These are phyloP conservation scores for Idaea aversata DNA, from an alignment of 2,888 invertebrate genomes.

Conservation along the genomic window DNA sequence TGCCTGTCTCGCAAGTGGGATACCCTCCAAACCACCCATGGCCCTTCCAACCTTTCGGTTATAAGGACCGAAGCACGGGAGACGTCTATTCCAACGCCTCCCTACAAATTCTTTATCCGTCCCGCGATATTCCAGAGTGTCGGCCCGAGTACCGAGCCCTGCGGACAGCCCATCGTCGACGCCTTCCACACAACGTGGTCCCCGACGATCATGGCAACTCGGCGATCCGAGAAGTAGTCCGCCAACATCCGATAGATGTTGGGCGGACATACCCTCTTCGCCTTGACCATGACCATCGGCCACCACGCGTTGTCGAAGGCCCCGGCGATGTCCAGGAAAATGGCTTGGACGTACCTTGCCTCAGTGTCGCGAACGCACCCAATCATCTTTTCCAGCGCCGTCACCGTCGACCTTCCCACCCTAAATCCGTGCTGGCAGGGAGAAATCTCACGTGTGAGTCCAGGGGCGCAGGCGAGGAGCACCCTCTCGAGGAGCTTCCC, in stretches of 20 bases:
- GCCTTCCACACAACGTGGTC: conserved; percentile 3
- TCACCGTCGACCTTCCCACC: not conserved
- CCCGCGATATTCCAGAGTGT: not conserved
- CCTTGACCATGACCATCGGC: conserved; percentile 3
- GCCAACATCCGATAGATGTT: conserved; percentile 5
- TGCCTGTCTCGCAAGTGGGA: conserved; percentile 8
- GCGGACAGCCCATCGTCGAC: conserved; percentile 6
- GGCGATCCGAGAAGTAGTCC: conserved; percentile 3
- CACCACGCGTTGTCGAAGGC: conserved; percentile 7
- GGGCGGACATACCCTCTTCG: not conserved
- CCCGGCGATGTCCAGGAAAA: conserved; percentile 5
- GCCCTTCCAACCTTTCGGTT: too few species aligned
- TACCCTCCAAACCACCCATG: too few species aligned
- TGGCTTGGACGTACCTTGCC: not conserved
- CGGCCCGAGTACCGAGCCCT: conserved; percentile 1
- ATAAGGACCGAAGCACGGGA: too few species aligned
- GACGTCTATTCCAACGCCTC: too few species aligned
- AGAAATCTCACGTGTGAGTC: not conserved
- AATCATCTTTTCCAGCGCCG: not conserved
- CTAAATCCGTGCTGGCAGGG: not conserved
- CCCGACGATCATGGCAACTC: not conserved
- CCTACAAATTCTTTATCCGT: too few species aligned
- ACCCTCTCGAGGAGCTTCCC: too few species aligned
- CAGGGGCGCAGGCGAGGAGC: too few species aligned
- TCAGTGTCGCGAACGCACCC: not conserved